A percentile compares a stretch with the other conserved stretches of the same genome.
phyloP scores from a whole-genome alignment of 1,140 invertebrate genomes.

The Hypothenemus hampei region DNA sequence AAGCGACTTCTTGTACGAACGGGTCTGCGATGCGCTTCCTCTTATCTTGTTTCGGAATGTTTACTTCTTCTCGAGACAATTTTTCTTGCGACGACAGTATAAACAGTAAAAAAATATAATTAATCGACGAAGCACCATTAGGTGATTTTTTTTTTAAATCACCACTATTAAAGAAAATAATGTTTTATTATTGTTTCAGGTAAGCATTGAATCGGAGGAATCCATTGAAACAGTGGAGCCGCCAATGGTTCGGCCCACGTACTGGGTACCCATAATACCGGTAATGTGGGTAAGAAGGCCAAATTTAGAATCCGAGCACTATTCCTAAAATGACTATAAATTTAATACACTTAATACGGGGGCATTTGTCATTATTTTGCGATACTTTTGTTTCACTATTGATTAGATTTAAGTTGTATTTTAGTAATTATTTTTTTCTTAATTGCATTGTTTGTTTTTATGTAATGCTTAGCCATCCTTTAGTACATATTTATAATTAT shows the following conservation, averaged over 20 bases:
- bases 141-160: too few species aligned
- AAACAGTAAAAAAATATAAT: too few species aligned
- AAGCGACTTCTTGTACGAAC: too few species aligned
- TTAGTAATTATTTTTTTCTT: neutral
- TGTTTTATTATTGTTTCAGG: conserved; percentile 19
- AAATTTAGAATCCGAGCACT: conserved; percentile 15
- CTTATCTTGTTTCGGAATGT: too few species aligned
- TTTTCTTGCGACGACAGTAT: too few species aligned
- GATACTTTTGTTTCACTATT: neutral
- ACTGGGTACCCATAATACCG: conserved; percentile 25
- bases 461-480: conserved; percentile 4
- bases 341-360: neutral
- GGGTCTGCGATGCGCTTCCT: too few species aligned
- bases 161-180: too few species aligned
- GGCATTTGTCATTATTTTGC: neutral
- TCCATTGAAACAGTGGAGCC: neutral
- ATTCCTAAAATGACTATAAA: neutral
- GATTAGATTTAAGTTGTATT: neutral
- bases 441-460: conserved; percentile 4
- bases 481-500: too few species aligned
- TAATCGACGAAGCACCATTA: too few species aligned
- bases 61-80: too few species aligned
- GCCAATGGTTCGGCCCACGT: conserved; percentile 9
- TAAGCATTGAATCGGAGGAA: conserved; percentile 9
- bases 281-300: conserved; percentile 27